Percentiles rank a stretch among this genome's conserved stretches.
Conservation (phyloP, 1,140 invertebrate species). For the Drosophila equinoxialis region DNA sequence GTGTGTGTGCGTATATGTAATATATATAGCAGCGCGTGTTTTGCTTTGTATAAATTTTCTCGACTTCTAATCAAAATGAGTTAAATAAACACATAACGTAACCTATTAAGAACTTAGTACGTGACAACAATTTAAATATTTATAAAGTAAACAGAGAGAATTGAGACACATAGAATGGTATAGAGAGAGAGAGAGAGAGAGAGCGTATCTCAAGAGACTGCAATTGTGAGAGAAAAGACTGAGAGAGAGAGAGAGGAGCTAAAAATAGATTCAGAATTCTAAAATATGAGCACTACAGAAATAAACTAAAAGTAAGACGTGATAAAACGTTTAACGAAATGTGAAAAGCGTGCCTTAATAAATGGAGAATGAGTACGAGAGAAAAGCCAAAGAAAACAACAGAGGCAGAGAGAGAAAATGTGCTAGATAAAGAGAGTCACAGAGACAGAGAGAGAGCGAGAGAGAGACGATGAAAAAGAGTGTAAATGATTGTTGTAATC, state of each 20-base stretch:
- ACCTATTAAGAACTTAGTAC: slow-evolving; percentile 82
- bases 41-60: slow-evolving; percentile 63
- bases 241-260: slow-evolving; percentile 38
- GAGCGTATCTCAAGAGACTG: background rate
- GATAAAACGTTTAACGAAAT: slow-evolving; percentile 78
- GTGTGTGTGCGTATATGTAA: background rate
- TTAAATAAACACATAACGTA: slow-evolving; percentile 82
- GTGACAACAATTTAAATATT: slow-evolving; percentile 82
- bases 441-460: slow-evolving; percentile 24
- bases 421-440: slow-evolving; percentile 11
- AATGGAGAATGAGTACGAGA: slow-evolving; percentile 42
- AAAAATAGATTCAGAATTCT: slow-evolving; percentile 75
- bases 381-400: slow-evolving; percentile 4
- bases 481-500: slow-evolving; percentile 35
- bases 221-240: slow-evolving; percentile 24
- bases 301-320: slow-evolving; percentile 55
- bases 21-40: slow-evolving; percentile 19
- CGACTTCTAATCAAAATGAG: slow-evolving; percentile 78
- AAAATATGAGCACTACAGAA: slow-evolving; percentile 69
- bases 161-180: background rate
- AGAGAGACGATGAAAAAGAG: background rate
- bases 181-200: slow-evolving; percentile 31
- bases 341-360: slow-evolving; percentile 45
- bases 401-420: background rate
- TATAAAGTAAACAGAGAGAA: slow-evolving; percentile 79